These are phyloP conservation scores for Bucorvus abyssinicus DNA, from an alignment of 2,797 vertebrate species.

Conservation along the genomic window DNA sequence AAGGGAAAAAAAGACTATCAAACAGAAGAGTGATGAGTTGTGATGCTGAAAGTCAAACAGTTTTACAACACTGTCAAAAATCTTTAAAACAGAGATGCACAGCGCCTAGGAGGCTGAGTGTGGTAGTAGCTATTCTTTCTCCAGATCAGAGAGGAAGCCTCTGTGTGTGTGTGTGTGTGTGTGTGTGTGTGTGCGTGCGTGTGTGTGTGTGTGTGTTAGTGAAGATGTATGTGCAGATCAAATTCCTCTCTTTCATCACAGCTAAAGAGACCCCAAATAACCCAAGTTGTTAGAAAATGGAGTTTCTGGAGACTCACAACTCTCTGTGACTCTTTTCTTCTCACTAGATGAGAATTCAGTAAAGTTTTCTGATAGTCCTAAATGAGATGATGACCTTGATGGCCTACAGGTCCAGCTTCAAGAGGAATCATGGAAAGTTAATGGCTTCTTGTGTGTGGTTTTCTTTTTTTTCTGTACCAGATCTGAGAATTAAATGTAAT, in stretches of 20 bases:
- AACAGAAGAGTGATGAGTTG: not conserved
- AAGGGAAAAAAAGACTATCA: not conserved
- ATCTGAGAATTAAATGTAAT: not conserved
- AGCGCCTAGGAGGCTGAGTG: not conserved
- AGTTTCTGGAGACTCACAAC: not conserved
- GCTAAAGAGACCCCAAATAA: not conserved
- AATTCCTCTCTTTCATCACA: not conserved
- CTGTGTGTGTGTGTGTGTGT: not conserved
- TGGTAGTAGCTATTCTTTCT: not conserved
- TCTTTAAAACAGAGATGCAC: not conserved
- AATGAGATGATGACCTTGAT: not conserved
- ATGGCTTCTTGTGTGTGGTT: not conserved
- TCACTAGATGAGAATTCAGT: not conserved
- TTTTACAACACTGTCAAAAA: not conserved
- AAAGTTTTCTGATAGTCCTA: not conserved
- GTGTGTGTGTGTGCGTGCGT: too few relatives aligned
- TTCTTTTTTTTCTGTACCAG: not conserved
- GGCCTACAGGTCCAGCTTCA: not conserved
- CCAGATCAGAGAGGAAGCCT: not conserved
- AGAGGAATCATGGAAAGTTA: not conserved
- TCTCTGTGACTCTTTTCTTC: not conserved
- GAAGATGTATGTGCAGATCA: not conserved
- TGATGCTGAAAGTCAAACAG: not conserved
- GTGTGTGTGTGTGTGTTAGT: too few relatives aligned
- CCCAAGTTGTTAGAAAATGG: not conserved